Base-by-base conservation (phyloP, 2,888 invertebrate genomes). In the Xylophagus ater region DNA sequence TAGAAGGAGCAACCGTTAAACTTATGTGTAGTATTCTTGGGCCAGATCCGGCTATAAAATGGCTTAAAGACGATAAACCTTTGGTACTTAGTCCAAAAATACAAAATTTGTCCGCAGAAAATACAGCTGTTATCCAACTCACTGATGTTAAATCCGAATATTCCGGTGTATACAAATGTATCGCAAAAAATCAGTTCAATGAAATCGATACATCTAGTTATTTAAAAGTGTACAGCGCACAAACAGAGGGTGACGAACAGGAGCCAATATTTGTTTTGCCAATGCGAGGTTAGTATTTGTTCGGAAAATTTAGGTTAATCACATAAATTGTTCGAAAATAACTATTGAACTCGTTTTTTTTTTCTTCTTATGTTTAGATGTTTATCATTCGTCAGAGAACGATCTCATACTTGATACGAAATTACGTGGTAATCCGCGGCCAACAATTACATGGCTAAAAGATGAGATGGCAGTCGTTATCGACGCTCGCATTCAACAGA, bases 161-260 rank as follows among this genome's bases (percentile, higher is more conserved):
- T 59, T 74, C 79, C 4, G 89, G 83, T n/a, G 80, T 85, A 51
- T 89, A 87, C 55, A 76, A 78, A 18, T 89, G 88, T 56, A 69
- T 81, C 4, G 87, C 83, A 24, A 74, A 72, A 52, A 89, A 88
- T 60, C 71, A 75, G 41, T 72, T 79, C 52, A 86, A 86, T 30
- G 72, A 76, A 46, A 69, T 77, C 6, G 73, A 72, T 30, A 78
- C 83, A n/a, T 74, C 78, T 17, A 82, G 84, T 33, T 75, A 74
- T 51, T 65, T 89, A 43, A 60, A 63, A 51, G 59, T 60, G 37
- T 64, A 64, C 44, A 45, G 54, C 34, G 58, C 60, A 34, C 59
- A 59, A 45, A 51, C 53, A 31, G 62, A 60, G 49, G 62, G 60
- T 37, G 59, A 59, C 41, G 57, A 62, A 42, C 59, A 57, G 46